Conservation (phyloP, 2,113 vertebrate species). For the Rhinopomastus cyanomelas region DNA sequence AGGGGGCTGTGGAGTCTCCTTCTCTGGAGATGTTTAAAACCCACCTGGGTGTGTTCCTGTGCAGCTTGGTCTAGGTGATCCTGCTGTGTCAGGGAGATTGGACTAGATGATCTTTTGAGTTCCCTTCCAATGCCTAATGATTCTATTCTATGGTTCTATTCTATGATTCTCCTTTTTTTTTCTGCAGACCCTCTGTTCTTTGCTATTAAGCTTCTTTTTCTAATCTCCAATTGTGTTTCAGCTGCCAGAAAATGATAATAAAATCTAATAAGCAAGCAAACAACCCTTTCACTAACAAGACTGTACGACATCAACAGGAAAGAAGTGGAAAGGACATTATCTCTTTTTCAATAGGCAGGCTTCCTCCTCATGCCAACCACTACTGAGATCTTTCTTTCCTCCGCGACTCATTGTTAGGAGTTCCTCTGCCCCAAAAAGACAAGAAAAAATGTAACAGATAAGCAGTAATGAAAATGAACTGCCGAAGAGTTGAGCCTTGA, state of each 20-base stretch:
- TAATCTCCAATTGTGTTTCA: neutral
- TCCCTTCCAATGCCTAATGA: no score
- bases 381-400: neutral
- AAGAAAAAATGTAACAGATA: neutral
- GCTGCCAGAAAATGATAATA: neutral
- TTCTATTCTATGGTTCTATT: no score
- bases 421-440: neutral
- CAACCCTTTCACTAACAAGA: neutral
- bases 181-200: neutral
- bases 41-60: no score
- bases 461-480: neutral
- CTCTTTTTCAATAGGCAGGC: neutral
- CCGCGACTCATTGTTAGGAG: neutral
- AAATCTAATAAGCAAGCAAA: neutral
- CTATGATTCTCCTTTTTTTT: neutral
- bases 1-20: no score
- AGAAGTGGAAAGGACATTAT: neutral
- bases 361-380: neutral
- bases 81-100: no score
- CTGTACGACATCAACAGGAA: neutral
- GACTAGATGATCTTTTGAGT: no score
- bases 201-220: neutral
- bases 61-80: no score
- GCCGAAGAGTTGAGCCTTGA: neutral
- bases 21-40: no score